Conservation (phyloP, 1,140 invertebrate species). For the Rhopalosiphum padi region DNA sequence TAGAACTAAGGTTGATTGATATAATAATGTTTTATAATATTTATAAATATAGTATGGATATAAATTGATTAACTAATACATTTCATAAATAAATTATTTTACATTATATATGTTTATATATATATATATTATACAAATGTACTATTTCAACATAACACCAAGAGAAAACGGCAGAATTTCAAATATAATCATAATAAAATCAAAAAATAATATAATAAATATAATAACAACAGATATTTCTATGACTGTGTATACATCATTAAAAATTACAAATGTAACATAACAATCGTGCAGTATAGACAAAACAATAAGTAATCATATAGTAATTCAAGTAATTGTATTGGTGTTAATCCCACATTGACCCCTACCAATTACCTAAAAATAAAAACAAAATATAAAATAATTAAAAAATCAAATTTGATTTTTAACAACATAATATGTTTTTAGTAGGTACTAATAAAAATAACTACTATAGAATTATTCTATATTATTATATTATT, state of each 20-base stretch:
- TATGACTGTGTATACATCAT: slow-evolving; percentile 41
- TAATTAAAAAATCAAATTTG: background rate
- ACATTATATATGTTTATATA: slow-evolving; percentile 25
- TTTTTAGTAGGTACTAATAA: background rate
- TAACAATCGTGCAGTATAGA: slow-evolving; percentile 38
- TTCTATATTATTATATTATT: background rate
- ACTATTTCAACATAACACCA: slow-evolving; percentile 40
- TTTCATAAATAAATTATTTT: background rate
- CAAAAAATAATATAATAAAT: slow-evolving; percentile 52
- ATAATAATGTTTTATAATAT: slow-evolving; percentile 39
- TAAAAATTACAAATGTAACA: slow-evolving; percentile 39
- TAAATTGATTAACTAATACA: slow-evolving; percentile 35
- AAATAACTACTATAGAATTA: background rate
- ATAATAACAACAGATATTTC: slow-evolving; percentile 48
- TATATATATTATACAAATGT: slow-evolving; percentile 13
- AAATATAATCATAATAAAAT: slow-evolving; percentile 47
- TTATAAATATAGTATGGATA: slow-evolving; percentile 33
- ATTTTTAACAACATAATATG: background rate
- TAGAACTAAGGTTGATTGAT: slow-evolving; percentile 10
- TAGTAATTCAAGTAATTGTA: slow-evolving; percentile 31
- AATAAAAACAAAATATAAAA: slow-evolving; percentile 34
- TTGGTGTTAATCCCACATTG: slow-evolving; percentile 26
- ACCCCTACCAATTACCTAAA: slow-evolving; percentile 36
- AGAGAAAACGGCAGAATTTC: background rate
- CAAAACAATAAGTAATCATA: slow-evolving; percentile 9